phyloP scores from a whole-genome alignment of 2,888 invertebrate genomes.

The Rotaria macrura region DNA sequence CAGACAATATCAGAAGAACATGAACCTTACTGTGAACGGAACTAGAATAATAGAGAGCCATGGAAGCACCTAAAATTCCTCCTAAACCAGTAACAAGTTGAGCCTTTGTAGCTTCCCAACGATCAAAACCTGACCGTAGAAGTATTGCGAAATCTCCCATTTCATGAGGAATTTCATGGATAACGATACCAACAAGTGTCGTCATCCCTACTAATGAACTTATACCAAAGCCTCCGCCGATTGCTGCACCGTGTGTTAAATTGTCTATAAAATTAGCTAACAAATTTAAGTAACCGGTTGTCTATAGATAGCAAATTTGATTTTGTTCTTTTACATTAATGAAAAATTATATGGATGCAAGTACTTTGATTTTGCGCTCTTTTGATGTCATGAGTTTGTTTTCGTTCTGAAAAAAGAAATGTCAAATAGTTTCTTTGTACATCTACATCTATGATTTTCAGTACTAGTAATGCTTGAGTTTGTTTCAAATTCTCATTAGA shows the following conservation, averaged over 20 bases:
- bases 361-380: neutral
- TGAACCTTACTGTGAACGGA: neutral
- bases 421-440: neutral
- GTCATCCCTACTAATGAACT: constrained; percentile 73
- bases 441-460: neutral
- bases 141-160: constrained; percentile 98
- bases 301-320: constrained; percentile 36
- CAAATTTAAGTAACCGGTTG: constrained; percentile 83
- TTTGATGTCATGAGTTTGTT: no score
- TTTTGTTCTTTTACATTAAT: no score
- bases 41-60: constrained; percentile 23
- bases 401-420: neutral
- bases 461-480: no score
- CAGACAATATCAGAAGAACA: neutral
- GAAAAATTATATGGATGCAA: no score
- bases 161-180: constrained; percentile 95
- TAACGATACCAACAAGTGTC: constrained; percentile 81
- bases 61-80: constrained; percentile 19
- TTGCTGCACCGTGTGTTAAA: constrained; percentile 91
- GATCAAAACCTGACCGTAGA: constrained; percentile 70
- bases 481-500: neutral
- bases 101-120: constrained; percentile 86
- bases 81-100: constrained; percentile 54
- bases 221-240: constrained; percentile 89
- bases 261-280: constrained; percentile 93